Conservation (phyloP, 1,140 invertebrate genomes). For the Dendrolimus punctatus region DNA sequence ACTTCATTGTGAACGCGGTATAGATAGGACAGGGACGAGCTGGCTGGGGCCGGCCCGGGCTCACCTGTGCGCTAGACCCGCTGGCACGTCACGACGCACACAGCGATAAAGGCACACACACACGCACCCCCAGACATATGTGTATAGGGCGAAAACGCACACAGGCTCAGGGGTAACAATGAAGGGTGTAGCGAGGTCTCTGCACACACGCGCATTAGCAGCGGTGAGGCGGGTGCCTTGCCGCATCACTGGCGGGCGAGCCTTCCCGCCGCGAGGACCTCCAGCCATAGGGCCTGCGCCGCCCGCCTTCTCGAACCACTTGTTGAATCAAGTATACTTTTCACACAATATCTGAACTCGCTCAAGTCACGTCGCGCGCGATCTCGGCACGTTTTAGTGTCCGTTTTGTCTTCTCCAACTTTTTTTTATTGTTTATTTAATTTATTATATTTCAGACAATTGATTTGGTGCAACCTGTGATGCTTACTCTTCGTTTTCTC, state of each 20-base stretch:
- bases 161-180: conserved; percentile 24
- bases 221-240: conserved; percentile 25
- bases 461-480: conserved; percentile 36
- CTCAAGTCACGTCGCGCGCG: conserved; percentile 38
- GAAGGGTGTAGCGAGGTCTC: conserved; percentile 32
- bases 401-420: conserved; percentile 3
- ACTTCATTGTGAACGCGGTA: conserved; percentile 58
- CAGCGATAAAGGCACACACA: conserved; percentile 12
- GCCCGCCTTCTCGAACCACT: conserved; percentile 55
- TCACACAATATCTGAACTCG: conserved; percentile 35
- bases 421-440: conserved; percentile 14
- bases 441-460: conserved; percentile 12
- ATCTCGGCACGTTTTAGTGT: conserved; percentile 13
- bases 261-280: conserved; percentile 53
- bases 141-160: conserved; percentile 19
- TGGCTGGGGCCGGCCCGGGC: conserved; percentile 57
- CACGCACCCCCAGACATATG: conserved; percentile 25
- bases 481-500: conserved; percentile 49
- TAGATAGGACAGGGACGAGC: conserved; percentile 49
- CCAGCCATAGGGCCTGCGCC: conserved; percentile 26
- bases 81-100: conserved; percentile 29
- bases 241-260: conserved; percentile 53
- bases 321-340: conserved; percentile 61
- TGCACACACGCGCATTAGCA: conserved; percentile 27
- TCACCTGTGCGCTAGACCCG: conserved; percentile 54